A percentile compares a stretch with the other conserved stretches of the same genome.
Evolutionary conservation across 2,888 invertebrate genomes (phyloP).

Genomic region (Helicoverpa assulta): DNA sequence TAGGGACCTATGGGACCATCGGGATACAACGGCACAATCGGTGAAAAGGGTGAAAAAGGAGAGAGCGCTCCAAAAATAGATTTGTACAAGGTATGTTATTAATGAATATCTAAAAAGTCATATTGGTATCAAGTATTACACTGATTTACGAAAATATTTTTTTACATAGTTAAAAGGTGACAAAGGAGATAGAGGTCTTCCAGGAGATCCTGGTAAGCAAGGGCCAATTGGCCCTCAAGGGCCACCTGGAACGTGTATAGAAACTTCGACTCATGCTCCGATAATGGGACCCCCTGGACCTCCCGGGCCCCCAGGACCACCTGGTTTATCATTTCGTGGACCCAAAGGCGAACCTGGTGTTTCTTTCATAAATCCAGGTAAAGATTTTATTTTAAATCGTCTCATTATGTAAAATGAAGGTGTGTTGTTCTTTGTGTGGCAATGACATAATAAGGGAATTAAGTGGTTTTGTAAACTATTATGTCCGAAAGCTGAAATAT

Average conservation of each 20-base stretch:
- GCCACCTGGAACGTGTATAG: conserved; percentile 56
- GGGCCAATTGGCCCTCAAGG: conserved; percentile 66
- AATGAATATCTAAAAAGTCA: neutral
- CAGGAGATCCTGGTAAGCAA: conserved; percentile 69
- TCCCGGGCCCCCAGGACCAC: conserved; percentile 73
- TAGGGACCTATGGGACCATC: conserved; percentile 64
- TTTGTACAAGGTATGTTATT: conserved; percentile 67
- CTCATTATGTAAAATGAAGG: neutral
- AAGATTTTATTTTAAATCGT: too few relatives aligned
- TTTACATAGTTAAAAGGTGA: conserved; percentile 76
- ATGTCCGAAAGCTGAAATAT: neutral
- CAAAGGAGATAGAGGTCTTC: conserved; percentile 74
- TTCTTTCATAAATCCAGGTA: conserved; percentile 17
- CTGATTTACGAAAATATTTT: neutral
- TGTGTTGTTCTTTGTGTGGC: too few relatives aligned
- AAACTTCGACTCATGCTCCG: conserved; percentile 31
- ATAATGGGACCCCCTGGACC: conserved; percentile 68
- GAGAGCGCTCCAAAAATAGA: conserved; percentile 70
- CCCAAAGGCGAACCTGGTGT: conserved; percentile 79
- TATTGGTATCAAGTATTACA: neutral
- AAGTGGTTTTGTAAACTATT: too few relatives aligned
- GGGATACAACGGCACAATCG: conserved; percentile 67
- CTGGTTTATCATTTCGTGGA: conserved; percentile 76
- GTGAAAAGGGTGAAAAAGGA: conserved; percentile 80
- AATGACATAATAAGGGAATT: too few relatives aligned